Evolutionary conservation across 2,113 vertebrate genomes (phyloP), one percentile per base, ranked within the genome.

Genomic region (Solenodon paradoxus): DNA sequence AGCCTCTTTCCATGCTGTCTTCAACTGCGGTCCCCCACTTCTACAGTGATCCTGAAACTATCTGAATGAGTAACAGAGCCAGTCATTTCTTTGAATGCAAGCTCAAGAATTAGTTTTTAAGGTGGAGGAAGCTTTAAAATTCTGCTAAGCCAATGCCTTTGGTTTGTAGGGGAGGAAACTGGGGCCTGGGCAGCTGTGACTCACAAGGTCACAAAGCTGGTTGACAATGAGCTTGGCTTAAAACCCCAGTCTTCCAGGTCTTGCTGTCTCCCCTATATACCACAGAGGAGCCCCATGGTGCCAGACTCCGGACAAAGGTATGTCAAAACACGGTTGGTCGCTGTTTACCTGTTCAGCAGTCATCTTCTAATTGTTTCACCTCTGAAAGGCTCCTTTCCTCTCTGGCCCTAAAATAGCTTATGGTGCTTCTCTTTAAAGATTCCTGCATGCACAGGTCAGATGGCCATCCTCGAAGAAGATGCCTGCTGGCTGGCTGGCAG

Each of bases 31-130:
- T 63, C 61, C 79, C 79, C 87, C 4, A 15, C 72, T 94, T 69
- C 63, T 26, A 92, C 53, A 72, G 53, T 92, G 92, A 97, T 96
- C 96, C 79, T 80, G 96, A 97, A 97, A 97, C 97, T 96, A 57
- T 9, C 87, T 1, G 16, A 68, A 92, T 97, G 96, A 95, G 71
- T 93, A 89, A 84, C 22, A 30, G 22, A 83, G 55, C 69, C 53
- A 49, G 59, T 82, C 86, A 78, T 96, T 97, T 96, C 96, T 97
- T 88, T 96, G 93, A 96, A 95, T 68, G 53, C 87, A 92, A 88
- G 28, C 22, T 26, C 57, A 40, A 74, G 61, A 94, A 84, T 80
- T 28, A 93, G 97, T 35, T 24, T 83, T 80, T 47, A 75, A 71
- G 53, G 80, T 61, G 45, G 69, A 88, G 91, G 86, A 93, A 89